Evolutionary conservation across 2,113 vertebrate genomes (phyloP).

Genomic region (Odobenus rosmarus): DNA sequence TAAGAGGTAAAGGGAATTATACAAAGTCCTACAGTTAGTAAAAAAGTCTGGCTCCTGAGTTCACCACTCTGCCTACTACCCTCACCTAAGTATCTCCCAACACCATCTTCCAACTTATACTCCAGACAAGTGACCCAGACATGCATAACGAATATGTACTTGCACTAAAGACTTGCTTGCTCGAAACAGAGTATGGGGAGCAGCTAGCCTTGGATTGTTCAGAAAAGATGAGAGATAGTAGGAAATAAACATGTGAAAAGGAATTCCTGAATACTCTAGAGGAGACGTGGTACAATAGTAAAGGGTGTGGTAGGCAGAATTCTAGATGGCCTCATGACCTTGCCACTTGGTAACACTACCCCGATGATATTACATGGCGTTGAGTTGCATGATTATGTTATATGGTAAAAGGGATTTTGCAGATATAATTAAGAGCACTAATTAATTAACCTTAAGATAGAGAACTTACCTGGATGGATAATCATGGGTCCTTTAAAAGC

Average conservation of each 20-base stretch:
- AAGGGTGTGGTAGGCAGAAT: neutral
- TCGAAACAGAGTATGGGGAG: neutral
- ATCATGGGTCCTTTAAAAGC: neutral
- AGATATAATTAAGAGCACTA: neutral
- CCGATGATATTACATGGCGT: neutral
- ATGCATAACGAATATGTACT: neutral
- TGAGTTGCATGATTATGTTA: neutral
- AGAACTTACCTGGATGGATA: neutral
- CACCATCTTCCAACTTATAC: neutral
- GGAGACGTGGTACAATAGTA: neutral
- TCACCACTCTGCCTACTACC: neutral
- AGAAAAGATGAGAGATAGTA: neutral
- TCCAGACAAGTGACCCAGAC: neutral
- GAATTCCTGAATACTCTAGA: neutral
- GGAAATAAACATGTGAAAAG: neutral
- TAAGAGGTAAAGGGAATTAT: neutral
- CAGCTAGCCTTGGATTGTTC: neutral
- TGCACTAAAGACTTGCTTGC: neutral
- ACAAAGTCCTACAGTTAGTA: neutral
- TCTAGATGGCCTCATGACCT: neutral
- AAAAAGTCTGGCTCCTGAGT: neutral
- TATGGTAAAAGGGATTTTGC: neutral
- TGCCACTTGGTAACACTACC: neutral
- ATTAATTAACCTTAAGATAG: neutral
- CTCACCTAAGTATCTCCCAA: neutral